Conservation (phyloP, 2,797 vertebrate genomes). For the Acanthornis magna region DNA sequence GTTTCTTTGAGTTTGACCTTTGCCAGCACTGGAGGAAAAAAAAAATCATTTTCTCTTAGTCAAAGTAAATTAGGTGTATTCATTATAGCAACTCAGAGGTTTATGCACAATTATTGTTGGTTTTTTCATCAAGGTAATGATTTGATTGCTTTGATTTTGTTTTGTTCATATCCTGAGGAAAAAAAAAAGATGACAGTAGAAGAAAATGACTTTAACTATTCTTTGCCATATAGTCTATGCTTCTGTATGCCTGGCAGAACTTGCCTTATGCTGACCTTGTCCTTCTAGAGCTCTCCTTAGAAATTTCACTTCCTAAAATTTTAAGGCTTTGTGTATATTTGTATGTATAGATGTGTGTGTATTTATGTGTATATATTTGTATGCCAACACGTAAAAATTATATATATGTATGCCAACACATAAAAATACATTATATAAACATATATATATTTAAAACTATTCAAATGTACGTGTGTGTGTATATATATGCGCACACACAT, state of each 20-base stretch:
- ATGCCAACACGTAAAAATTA: not conserved
- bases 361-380: rapidly evolving
- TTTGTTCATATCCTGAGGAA: not conserved
- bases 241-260: not conserved
- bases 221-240: rapidly evolving
- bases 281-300: not conserved
- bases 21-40: not conserved
- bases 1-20: not conserved
- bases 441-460: not conserved
- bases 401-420: rapidly evolving
- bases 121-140: not conserved
- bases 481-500: rapidly evolving
- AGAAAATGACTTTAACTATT: not conserved
- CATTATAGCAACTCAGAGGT: not conserved
- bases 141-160: not conserved
- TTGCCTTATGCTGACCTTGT: not conserved
- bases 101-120: not conserved
- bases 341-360: rapidly evolving
- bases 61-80: not conserved
- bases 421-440: not conserved
- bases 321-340: not conserved
- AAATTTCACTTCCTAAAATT: not conserved
- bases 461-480: rapidly evolving
- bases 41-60: not conserved
- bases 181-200: not conserved